These are phyloP conservation scores for Lontra canadensis DNA, from an alignment of 2,113 vertebrate genomes.

Conservation along the genomic window DNA sequence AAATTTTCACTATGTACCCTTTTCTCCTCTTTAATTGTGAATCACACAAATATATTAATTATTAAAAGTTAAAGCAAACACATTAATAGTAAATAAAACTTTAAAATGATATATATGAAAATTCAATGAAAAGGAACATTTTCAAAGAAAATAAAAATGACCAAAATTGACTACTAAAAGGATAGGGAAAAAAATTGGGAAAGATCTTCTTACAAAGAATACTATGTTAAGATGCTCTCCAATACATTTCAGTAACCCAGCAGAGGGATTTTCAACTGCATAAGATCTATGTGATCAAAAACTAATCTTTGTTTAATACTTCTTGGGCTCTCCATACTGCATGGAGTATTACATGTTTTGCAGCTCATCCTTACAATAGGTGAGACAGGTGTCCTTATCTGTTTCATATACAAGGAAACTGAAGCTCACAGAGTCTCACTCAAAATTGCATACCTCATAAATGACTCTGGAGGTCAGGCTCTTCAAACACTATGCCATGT, in stretches of 20 bases:
- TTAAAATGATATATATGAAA: background rate
- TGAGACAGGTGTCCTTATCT: background rate
- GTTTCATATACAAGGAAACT: background rate
- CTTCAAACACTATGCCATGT: background rate
- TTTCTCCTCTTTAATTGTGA: constrained; percentile 2
- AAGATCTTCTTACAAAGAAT: background rate
- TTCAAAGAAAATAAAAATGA: constrained; percentile 36
- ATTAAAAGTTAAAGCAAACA: background rate
- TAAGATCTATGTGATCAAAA: background rate
- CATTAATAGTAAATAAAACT: background rate
- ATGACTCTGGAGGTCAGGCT: background rate
- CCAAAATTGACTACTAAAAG: background rate
- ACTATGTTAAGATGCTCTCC: background rate
- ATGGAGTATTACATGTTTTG: background rate
- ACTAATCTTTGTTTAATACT: background rate
- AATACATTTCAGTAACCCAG: background rate
- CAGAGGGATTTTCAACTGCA: background rate
- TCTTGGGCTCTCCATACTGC: background rate
- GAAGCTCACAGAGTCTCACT: background rate
- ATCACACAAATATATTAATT: background rate
- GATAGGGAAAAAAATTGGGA: background rate
- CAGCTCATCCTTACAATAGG: background rate
- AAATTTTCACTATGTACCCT: background rate
- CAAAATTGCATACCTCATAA: background rate
- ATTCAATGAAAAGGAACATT: constrained; percentile 37